Percentiles rank a stretch among this genome's conserved stretches.
These are phyloP conservation scores for Perizoma affinitatum DNA, from an alignment of 2,888 invertebrate species.

Conservation along the genomic window DNA sequence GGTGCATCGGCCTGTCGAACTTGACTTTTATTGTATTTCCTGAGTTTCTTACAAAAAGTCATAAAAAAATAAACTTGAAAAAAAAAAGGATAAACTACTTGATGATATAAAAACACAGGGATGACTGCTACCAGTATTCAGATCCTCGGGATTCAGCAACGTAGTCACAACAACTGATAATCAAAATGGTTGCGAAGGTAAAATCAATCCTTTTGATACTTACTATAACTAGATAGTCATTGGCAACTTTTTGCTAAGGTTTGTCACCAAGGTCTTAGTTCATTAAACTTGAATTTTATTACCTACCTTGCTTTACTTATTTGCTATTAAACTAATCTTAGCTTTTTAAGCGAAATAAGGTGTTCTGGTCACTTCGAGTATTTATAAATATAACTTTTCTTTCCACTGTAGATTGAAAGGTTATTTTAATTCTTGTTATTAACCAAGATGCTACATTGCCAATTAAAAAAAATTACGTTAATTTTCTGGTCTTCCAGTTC, in stretches of 20 bases:
- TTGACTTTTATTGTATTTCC: constrained; percentile 78
- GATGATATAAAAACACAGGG: constrained; percentile 61
- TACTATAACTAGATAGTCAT: constrained; percentile 4
- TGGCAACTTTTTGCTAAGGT: constrained; percentile 14
- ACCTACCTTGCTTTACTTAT: constrained; percentile 24
- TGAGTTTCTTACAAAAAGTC: constrained; percentile 59
- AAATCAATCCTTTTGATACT: constrained; percentile 24
- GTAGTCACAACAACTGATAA: constrained; percentile 62
- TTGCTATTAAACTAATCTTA: constrained; percentile 3
- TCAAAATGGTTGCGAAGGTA: constrained; percentile 78
- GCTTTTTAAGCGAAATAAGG: constrained; percentile 1
- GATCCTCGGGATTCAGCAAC: constrained; percentile 56
- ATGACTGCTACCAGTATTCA: constrained; percentile 52
- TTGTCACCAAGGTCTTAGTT: constrained; percentile 27
- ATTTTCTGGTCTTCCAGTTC: constrained; percentile 51
- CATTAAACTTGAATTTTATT: constrained; percentile 31
- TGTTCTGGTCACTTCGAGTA: constrained; percentile 3
- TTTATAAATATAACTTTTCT: constrained; percentile 9
- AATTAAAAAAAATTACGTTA: neutral
- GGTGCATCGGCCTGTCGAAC: constrained; percentile 66
- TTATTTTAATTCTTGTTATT: neutral
- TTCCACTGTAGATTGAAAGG: neutral
- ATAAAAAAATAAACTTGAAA: constrained; percentile 51
- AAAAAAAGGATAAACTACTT: constrained; percentile 60
- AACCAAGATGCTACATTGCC: neutral